A percentile compares a stretch with the other conserved stretches of the same genome.
These are phyloP conservation scores for Anadara kagoshimensis DNA, from an alignment of 1,140 invertebrate species.

Conservation along the genomic window DNA sequence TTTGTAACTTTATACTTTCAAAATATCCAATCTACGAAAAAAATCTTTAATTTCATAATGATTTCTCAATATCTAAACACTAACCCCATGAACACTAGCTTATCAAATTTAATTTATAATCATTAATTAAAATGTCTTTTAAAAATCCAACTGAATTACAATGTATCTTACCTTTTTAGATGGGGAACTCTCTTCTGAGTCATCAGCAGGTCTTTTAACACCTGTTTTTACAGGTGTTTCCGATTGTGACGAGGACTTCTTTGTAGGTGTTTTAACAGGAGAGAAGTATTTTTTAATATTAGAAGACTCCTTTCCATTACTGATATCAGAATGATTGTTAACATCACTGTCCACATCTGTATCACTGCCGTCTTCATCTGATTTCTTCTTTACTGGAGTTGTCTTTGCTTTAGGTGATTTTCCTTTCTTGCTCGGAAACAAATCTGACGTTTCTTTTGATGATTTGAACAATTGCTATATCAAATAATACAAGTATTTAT, in stretches of 20 bases:
- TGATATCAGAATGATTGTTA: constrained; percentile 21
- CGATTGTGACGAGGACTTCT: neutral
- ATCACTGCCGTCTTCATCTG: constrained; percentile 24
- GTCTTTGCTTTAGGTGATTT: neutral
- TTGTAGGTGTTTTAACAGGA: too few species aligned
- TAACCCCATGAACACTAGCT: too few species aligned
- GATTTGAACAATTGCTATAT: constrained; percentile 65
- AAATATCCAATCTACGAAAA: too few species aligned
- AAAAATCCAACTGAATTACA: too few species aligned
- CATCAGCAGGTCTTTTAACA: too few species aligned
- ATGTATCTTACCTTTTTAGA: too few species aligned
- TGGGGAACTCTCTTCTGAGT: too few species aligned
- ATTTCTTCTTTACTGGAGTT: constrained; percentile 28
- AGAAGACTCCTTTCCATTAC: neutral
- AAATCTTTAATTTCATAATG: too few species aligned
- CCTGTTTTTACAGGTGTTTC: constrained; percentile 28
- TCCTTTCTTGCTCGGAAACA: constrained; percentile 54
- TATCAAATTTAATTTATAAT: too few species aligned
- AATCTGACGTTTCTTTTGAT: constrained; percentile 68
- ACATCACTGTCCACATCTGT: constrained; percentile 26
- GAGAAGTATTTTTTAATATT: neutral
- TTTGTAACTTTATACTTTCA: too few species aligned
- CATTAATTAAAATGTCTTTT: too few species aligned
- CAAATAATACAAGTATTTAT: constrained; percentile 12
- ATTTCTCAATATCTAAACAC: too few species aligned